Conservation (phyloP, 2,888 invertebrate species). For the Himalopsyche japonica region DNA sequence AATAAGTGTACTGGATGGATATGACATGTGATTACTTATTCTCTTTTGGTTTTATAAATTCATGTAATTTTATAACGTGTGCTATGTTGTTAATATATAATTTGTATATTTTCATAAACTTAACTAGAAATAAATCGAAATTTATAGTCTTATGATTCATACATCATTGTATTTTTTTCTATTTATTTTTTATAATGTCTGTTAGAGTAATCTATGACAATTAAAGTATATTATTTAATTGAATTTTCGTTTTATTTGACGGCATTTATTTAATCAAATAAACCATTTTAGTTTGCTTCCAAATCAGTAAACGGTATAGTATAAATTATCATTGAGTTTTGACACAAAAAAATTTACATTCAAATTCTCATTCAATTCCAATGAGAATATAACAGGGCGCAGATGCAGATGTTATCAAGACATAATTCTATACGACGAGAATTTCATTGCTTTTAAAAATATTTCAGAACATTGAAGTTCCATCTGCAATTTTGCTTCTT, state of each 20-base stretch:
- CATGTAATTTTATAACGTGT: not conserved
- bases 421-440: too few species aligned
- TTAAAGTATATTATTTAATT: conserved; percentile 2
- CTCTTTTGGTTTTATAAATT: not conserved
- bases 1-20: not conserved
- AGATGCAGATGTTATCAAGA: too few species aligned
- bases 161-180: not conserved
- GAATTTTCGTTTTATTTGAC: not conserved
- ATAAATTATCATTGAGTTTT: too few species aligned
- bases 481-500: too few species aligned
- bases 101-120: conserved; percentile 1
- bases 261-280: too few species aligned
- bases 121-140: not conserved
- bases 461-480: too few species aligned
- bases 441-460: too few species aligned
- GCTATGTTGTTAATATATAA: not conserved
- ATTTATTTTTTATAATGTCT: conserved; percentile 5
- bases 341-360: too few species aligned
- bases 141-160: not conserved
- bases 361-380: too few species aligned
- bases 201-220: conserved; percentile 2
- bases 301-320: too few species aligned
- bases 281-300: too few species aligned
- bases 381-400: too few species aligned
- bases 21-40: not conserved